Conservation (phyloP, 2,797 vertebrate species). For the Bovichtus variegatus region DNA sequence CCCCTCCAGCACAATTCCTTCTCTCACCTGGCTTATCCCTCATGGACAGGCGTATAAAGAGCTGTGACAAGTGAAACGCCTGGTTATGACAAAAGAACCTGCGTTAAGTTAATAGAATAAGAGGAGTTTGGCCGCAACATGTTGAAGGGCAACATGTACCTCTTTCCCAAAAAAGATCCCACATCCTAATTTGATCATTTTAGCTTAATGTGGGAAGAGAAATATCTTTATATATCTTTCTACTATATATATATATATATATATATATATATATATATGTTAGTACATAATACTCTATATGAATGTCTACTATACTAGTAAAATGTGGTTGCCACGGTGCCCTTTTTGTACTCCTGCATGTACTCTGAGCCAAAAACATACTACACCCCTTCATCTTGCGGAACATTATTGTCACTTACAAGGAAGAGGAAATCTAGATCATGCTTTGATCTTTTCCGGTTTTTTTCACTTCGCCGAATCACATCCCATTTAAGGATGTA, state of each 20-base stretch:
- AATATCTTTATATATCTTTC: neutral
- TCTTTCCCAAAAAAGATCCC: conserved; percentile 28
- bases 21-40: conserved; percentile 57
- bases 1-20: conserved; percentile 66
- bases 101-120: conserved; percentile 26
- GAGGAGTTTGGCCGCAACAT: conserved; percentile 51
- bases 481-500: conserved; percentile 79
- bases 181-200: conserved; percentile 1
- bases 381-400: conserved; percentile 53
- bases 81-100: conserved; percentile 25
- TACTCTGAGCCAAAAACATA: conserved; percentile 44
- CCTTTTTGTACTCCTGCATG: conserved; percentile 46
- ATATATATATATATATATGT: too few relatives aligned
- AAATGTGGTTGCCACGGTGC: neutral
- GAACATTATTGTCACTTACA: conserved; percentile 71
- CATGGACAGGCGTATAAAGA: conserved; percentile 61
- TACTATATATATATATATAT: neutral
- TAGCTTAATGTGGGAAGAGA: neutral
- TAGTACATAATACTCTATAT: neutral
- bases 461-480: conserved; percentile 68
- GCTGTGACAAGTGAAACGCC: conserved; percentile 73
- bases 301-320: neutral
- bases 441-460: conserved; percentile 80
- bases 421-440: conserved; percentile 75
- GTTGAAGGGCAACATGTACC: conserved; percentile 38